Percentiles rank a stretch among this genome's conserved stretches.
Evolutionary conservation across 2,113 vertebrate species (phyloP).

Genomic region (Colinus virginianus): DNA sequence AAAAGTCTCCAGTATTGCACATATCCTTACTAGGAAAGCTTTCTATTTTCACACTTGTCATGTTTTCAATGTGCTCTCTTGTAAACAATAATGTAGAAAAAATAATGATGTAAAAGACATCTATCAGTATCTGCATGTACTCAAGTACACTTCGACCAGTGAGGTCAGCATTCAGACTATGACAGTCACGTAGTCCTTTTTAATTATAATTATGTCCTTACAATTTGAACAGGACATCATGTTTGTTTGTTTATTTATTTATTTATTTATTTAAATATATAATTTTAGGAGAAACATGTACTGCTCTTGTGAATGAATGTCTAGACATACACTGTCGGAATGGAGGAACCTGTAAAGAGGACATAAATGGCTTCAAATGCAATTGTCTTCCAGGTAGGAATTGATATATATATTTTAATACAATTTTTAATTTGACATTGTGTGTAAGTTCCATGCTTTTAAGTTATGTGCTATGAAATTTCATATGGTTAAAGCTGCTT

Average conservation of each 20-base stretch:
- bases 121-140: background rate
- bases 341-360: conserved; percentile 80
- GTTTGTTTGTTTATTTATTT: background rate
- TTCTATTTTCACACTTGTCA: background rate
- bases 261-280: background rate
- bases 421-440: background rate
- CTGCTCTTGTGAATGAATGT: conserved; percentile 71
- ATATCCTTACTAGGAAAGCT: background rate
- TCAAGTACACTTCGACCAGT: background rate
- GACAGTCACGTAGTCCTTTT: background rate
- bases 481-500: background rate
- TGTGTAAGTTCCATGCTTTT: background rate
- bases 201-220: background rate
- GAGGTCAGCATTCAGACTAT: background rate
- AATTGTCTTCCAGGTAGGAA: conserved; percentile 79
- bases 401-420: background rate
- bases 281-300: conserved; percentile 77
- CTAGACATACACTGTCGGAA: conserved; percentile 80
- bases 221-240: background rate
- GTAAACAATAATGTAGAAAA: background rate
- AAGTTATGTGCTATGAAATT: background rate
- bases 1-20: background rate
- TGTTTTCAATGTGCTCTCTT: background rate
- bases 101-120: background rate
- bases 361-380: conserved; percentile 79